Percentiles rank a stretch among this genome's conserved stretches.
These are phyloP conservation scores for Hemicordylus capensis DNA, from an alignment of 2,113 vertebrate genomes.

Conservation along the genomic window DNA sequence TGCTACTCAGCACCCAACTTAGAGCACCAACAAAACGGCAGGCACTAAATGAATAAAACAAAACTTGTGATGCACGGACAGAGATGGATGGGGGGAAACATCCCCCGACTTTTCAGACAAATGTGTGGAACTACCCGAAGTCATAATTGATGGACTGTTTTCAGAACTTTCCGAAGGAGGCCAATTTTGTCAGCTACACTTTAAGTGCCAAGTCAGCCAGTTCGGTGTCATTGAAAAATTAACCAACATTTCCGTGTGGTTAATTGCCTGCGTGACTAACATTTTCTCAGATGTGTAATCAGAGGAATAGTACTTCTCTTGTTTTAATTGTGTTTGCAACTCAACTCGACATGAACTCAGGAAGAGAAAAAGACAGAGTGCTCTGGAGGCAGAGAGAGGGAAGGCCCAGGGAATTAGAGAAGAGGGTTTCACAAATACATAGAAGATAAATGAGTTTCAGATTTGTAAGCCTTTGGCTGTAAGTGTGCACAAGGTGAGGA, in stretches of 20 bases:
- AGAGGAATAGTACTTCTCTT: slow-evolving; percentile 28
- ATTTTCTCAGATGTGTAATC: slow-evolving; percentile 23
- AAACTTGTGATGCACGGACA: slow-evolving; percentile 4
- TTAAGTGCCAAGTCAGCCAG: slow-evolving; percentile 22
- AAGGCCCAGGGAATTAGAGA: background rate
- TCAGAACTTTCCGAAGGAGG: slow-evolving; percentile 45
- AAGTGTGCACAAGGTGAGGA: too few species aligned
- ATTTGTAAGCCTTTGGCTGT: background rate
- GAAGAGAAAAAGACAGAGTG: slow-evolving; percentile 57
- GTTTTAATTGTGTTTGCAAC: slow-evolving; percentile 20
- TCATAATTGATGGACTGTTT: slow-evolving; percentile 47
- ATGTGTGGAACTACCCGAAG: slow-evolving; percentile 37
- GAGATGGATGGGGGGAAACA: slow-evolving; percentile 32
- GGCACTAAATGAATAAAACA: background rate
- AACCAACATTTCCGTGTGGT: slow-evolving; percentile 5
- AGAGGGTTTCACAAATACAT: slow-evolving; percentile 23
- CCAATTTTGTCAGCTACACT: slow-evolving; percentile 33
- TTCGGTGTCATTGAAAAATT: slow-evolving; percentile 59
- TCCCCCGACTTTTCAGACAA: slow-evolving; percentile 3
- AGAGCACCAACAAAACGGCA: background rate
- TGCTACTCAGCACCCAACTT: background rate
- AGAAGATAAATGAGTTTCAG: background rate
- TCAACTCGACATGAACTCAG: slow-evolving; percentile 30
- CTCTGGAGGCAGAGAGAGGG: slow-evolving; percentile 10
- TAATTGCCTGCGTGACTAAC: slow-evolving; percentile 1